Evolutionary conservation across 2,113 vertebrate genomes (phyloP), one percentile per base, ranked within the genome.

Genomic region (Gorsachius goisagi): DNA sequence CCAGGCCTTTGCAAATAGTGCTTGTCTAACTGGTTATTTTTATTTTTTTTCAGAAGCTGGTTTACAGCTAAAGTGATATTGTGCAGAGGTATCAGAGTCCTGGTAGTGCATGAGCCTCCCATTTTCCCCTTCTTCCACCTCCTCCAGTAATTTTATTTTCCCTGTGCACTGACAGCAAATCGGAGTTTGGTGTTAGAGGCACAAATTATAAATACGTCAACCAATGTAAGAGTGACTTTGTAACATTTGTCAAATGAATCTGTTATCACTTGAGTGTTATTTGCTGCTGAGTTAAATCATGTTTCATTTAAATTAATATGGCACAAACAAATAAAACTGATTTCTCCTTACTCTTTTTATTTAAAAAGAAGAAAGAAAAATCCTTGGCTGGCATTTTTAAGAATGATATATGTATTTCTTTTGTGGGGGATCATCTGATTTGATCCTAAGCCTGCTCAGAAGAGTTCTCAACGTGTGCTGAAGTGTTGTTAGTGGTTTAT

Each of bases 401-500:
- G 28, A 96, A 74, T 84, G 39, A 7, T 27, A 22, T 50, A 49
- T 63, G 15, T 49, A 21, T 90, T 60, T 94, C 26, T 74, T 66
- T 69, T 71, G 28, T 9, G n/a, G 28, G 21, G 41, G 71, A 55
- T 79, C 41, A 62, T 79, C 35, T 12, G 26, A 67, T 39, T 47
- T 88, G 45, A 49, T 84, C 87, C 80, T 27, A 89, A 93, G 63
- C 32, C 67, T 63, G 75, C 93, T 88, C 3, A 67, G 58, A 95
- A 92, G 95, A 94, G 69, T 88, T 92, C 73, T 68, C 64, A 44
- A 35, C 11, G 6, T 41, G 32, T 62, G 53, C 59, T n/a, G 63
- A 95, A 91, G 52, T 56, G 66, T 84, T 85, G 74, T 68, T 95
- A 92, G 83, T 83, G 80, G 79, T 77, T 95, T 79, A 32, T 86